phyloP scores from a whole-genome alignment of 2,797 vertebrate species.

The Brachymystax lenok region DNA sequence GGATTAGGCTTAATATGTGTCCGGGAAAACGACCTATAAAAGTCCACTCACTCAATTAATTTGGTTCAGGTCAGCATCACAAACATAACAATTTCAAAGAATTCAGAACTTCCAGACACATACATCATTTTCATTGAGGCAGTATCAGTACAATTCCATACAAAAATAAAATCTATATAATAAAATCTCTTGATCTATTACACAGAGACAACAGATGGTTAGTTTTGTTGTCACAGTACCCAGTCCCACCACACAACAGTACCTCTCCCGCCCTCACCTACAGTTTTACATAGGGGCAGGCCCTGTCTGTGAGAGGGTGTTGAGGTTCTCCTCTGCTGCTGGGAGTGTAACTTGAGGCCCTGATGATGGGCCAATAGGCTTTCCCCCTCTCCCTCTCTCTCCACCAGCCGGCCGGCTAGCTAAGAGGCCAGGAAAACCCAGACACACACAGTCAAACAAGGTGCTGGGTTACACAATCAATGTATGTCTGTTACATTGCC shows the following conservation, averaged over 20 bases:
- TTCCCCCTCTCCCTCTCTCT: not conserved
- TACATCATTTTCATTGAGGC: not conserved
- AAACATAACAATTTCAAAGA: not conserved
- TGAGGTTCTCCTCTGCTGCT: not conserved
- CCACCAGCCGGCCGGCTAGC: not conserved
- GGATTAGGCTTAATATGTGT: not conserved
- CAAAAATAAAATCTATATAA: not conserved
- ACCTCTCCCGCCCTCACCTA: not conserved
- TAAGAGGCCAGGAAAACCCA: not conserved
- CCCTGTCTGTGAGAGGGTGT: not conserved
- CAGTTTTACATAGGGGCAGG: not conserved
- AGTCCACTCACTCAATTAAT: not conserved
- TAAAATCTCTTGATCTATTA: no score
- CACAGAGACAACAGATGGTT: not conserved
- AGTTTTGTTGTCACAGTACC: not conserved
- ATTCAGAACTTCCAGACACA: not conserved
- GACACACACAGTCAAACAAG: not conserved
- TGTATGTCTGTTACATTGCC: not conserved
- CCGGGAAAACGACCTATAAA: not conserved
- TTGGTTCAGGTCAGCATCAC: not conserved
- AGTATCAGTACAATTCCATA: not conserved
- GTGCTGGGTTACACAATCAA: conserved; percentile 4
- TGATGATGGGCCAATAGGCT: not conserved
- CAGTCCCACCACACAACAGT: not conserved
- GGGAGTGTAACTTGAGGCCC: not conserved